Evolutionary conservation across 2,113 vertebrate species (phyloP), one percentile per base, ranked within the genome.

Genomic region (Zosterops hypoxanthus): DNA sequence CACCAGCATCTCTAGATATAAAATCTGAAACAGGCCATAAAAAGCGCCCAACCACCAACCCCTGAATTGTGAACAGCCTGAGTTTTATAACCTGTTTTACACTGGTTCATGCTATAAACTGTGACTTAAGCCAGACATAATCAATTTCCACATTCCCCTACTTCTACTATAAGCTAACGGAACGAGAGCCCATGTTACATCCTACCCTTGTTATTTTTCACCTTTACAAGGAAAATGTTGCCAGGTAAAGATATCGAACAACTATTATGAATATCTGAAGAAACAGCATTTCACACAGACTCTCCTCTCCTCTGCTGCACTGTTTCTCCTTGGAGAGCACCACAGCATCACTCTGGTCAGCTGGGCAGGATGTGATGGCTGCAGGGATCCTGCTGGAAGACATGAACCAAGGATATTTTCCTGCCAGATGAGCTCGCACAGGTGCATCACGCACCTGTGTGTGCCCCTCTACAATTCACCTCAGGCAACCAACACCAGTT

Each of bases 381-480:
- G 42, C 47, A 84, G 29, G 20, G 63, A 53, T 41, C 2, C 1
- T 2, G 15, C 34, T 34, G 7, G 12, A 53, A 85, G 13, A 42
- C 60, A 24, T 0, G 29, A 76, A 56, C 2, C 10, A 72, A 69
- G 25, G 19, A 57, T 20, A 17, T 2, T 56, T 18, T 63, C 39
- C 66, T 33, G 22, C 39, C 68, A 86, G 52, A 34, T 19, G 26
- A 39, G 20, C 70, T 28, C 22, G 18, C 39, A 57, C 20, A 28
- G 0, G 0, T 8, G 41, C 68, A 49, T 14, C 3, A 2, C 3
- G 28, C 63, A 59, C 21, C 22, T 14, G 3, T 12, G 1, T 1
- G 36, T 34, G 39, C 16, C 31, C 19, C 12, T 0, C 49, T 21
- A 4, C 0, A 0, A 55, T 5, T 33, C 33, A 60, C 2, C 42